These are phyloP conservation scores for Mellilla xanthometata DNA, from an alignment of 2,888 invertebrate species.

Conservation along the genomic window DNA sequence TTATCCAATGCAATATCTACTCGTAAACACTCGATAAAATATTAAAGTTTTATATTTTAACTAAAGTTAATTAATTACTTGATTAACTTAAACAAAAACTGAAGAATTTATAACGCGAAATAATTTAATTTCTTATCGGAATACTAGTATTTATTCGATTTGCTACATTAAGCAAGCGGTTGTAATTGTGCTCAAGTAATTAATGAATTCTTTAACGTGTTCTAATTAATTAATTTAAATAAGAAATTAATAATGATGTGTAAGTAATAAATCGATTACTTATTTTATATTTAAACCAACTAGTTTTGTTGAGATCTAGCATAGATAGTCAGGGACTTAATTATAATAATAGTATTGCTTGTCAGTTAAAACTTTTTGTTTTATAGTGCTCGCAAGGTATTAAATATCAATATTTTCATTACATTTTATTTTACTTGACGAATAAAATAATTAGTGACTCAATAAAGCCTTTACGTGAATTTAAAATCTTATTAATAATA, in stretches of 20 bases:
- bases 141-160: slow-evolving; percentile 22
- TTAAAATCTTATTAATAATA: no score
- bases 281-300: slow-evolving; percentile 1
- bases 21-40: no score
- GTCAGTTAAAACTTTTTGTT: no score
- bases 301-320: background rate
- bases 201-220: slow-evolving; percentile 4
- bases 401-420: no score
- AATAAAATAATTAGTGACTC: no score
- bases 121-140: slow-evolving; percentile 17
- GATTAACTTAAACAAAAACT: background rate
- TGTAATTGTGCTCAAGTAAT: slow-evolving; percentile 15
- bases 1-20: no score
- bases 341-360: no score
- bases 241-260: slow-evolving; percentile 14
- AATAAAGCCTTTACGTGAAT: no score
- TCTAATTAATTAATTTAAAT: slow-evolving; percentile 1
- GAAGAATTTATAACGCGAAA: background rate
- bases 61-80: no score
- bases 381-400: no score
- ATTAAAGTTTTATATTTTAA: no score
- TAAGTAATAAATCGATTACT: slow-evolving; percentile 3
- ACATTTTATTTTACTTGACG: no score
- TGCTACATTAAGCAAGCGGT: slow-evolving; percentile 19
- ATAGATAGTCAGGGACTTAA: background rate